Base-by-base conservation (phyloP, 2,797 vertebrate genomes). In the Mormyrus proboscirostris region DNA sequence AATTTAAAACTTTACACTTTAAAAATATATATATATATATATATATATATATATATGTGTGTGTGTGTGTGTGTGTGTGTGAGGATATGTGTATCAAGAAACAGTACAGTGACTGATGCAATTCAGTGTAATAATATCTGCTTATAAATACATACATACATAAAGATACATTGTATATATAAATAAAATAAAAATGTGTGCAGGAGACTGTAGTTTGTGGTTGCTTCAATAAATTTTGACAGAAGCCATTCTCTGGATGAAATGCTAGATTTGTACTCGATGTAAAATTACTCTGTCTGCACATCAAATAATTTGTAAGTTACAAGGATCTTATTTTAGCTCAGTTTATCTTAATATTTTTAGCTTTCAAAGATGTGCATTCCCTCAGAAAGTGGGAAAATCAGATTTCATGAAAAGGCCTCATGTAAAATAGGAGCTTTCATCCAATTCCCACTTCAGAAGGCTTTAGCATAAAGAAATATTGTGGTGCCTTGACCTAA, bases 261-360 rank as follows among this genome's bases (percentile, higher is more conserved):
- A 89, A 91, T 90, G 89, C 55, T 69, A 59, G 25, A 94, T 93
- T 93, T 94, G 91, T 93, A 90, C 91, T 94, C 93, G 91, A 94
- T 92, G 91, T 93, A 88, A 91, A 91, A 92, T 93, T 92, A 94
- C 88, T 92, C 92, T 94, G 85, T 90, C 91, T 91, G 83, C 89
- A 90, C 92, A 93, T 94, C 92, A 94, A 93, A 90, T 91, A 89
- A 89, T 76, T 53, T 91, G 87, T 47, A 86, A 88, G 69, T 82
- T 88, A 76, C 19, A 16, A 86, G 76, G 86, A 89, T 90, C 89
- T 82, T 29, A 84, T 47, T 90, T 88, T 84, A 47, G 4, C 83
- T 89, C 16, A 82, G 5, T 90, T 86, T 90, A 41, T 85, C 50
- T 89, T 90, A 88, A 86, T 90, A 87, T 89, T 86, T 62, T 88